Evolutionary conservation across 2,113 vertebrate species (phyloP).

Genomic region (Microcebus lehilahytsara): DNA sequence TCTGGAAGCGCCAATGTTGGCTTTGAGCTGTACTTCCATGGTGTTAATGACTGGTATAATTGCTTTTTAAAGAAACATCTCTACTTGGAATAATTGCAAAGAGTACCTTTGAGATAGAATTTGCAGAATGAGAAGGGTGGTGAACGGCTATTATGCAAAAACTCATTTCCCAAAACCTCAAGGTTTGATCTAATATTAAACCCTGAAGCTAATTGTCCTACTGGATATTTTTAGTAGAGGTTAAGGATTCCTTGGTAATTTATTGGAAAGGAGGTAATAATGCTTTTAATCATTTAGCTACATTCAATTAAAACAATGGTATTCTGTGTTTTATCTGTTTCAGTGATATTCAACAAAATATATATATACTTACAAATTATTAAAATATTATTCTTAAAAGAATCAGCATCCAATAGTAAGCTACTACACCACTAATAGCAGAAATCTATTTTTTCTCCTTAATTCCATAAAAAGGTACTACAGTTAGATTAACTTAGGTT

Average conservation of each 20-base stretch:
- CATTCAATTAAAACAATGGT: constrained; percentile 21
- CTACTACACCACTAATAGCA: background rate
- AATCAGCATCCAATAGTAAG: background rate
- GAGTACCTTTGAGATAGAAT: constrained; percentile 47
- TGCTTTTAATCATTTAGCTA: background rate
- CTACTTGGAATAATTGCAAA: constrained; percentile 51
- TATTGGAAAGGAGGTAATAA: constrained; percentile 22
- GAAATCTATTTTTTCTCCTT: background rate
- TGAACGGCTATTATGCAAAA: constrained; percentile 44
- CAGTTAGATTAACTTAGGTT: background rate
- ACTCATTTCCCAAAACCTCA: constrained; percentile 40
- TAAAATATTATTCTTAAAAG: constrained; percentile 38
- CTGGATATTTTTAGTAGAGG: constrained; percentile 44
- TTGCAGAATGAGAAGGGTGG: constrained; percentile 32
- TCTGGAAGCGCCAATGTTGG: background rate
- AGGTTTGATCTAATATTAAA: constrained; percentile 55
- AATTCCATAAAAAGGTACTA: background rate
- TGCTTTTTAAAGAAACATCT: constrained; percentile 58
- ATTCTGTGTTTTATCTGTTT: background rate
- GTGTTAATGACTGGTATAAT: constrained; percentile 49
- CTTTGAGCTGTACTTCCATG: background rate
- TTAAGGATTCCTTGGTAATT: constrained; percentile 41
- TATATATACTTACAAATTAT: background rate
- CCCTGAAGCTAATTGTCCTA: constrained; percentile 29
- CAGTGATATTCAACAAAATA: background rate